Evolutionary conservation across 2,797 vertebrate species (phyloP).

Genomic region (Gallirallus australis): DNA sequence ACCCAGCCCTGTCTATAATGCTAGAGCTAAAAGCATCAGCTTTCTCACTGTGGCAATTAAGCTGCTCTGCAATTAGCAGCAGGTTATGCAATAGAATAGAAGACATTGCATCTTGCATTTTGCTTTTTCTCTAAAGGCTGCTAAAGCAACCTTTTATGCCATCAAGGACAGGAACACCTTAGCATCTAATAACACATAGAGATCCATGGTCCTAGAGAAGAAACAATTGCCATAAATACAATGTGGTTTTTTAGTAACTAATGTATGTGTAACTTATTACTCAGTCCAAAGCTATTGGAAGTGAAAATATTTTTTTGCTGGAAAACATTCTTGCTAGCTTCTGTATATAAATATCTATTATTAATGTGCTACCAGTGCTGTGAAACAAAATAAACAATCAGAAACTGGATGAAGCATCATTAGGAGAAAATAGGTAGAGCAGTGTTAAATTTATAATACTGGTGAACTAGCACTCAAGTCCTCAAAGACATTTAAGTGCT

Average conservation of each 20-base stretch:
- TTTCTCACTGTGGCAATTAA: constrained; percentile 41
- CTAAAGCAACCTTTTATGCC: background rate
- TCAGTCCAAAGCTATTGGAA: constrained; percentile 13
- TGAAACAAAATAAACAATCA: background rate
- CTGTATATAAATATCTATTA: background rate
- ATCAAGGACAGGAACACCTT: background rate
- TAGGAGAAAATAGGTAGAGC: background rate
- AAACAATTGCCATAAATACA: background rate
- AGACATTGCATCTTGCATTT: background rate
- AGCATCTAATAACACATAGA: background rate
- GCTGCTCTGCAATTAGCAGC: constrained; percentile 7
- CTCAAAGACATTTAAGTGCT: background rate
- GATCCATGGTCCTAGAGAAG: background rate
- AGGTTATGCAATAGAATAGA: constrained; percentile 5
- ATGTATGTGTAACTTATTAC: background rate
- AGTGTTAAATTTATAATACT: background rate
- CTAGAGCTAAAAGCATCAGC: background rate
- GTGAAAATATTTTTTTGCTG: background rate
- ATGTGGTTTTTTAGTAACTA: background rate
- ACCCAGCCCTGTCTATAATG: background rate
- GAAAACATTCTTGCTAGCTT: background rate
- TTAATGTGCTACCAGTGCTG: background rate
- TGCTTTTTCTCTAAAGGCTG: background rate
- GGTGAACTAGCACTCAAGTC: background rate
- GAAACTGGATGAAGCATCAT: background rate